phyloP scores from a whole-genome alignment of 2,113 vertebrate species.

The Numida meleagris region DNA sequence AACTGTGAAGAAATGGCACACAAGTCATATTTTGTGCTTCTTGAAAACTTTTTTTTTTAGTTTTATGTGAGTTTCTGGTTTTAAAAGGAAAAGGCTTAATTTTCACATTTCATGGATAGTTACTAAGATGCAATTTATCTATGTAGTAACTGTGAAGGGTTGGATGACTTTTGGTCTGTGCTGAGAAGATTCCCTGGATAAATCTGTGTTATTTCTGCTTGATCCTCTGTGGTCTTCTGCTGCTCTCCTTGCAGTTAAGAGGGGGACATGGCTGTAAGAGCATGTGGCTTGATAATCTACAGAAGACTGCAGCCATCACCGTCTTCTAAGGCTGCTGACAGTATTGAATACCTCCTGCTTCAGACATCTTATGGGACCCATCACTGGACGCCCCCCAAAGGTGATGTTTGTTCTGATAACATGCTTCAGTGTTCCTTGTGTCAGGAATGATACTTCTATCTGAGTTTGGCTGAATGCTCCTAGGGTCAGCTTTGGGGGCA shows the following conservation, averaged over 20 bases:
- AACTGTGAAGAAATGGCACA: background rate
- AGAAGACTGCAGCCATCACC: constrained; percentile 75
- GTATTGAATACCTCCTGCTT: constrained; percentile 91
- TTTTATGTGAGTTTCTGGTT: background rate
- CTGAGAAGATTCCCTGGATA: background rate
- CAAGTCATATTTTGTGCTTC: background rate
- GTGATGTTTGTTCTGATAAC: constrained; percentile 63
- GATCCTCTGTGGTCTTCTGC: background rate
- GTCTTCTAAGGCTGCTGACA: constrained; percentile 55
- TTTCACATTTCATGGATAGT: background rate
- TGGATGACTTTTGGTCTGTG: background rate
- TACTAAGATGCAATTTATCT: background rate
- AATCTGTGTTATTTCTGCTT: background rate
- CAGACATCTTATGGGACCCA: constrained; percentile 93
- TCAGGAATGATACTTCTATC: background rate
- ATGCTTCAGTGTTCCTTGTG: rapidly evolving
- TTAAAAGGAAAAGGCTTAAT: rapidly evolving
- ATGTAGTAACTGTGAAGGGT: background rate
- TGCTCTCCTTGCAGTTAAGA: background rate
- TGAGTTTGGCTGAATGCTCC: background rate
- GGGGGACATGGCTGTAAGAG: constrained; percentile 84
- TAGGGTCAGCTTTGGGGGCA: background rate
- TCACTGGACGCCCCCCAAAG: constrained; percentile 99
- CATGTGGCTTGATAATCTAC: constrained; percentile 95
- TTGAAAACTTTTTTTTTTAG: background rate